Evolutionary conservation across 2,113 vertebrate genomes (phyloP), one percentile per base, ranked within the genome.

Genomic region (Brachypodius melanocephalos): DNA sequence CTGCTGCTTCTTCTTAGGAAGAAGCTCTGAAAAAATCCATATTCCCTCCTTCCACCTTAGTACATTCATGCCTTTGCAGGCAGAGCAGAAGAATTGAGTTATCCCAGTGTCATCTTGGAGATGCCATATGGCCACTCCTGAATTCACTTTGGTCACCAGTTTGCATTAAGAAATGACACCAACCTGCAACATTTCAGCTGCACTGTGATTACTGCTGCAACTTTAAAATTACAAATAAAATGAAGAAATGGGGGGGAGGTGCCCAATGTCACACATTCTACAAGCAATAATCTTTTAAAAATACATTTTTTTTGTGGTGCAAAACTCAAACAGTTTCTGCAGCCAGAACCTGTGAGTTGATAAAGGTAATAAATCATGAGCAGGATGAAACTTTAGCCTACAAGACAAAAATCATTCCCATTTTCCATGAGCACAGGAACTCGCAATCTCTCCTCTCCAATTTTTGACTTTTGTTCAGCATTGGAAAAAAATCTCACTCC

Each of bases 161-260:
- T 43, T 62, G 55, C 66, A n/a, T 5, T 17, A 40, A 12, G 49
- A 61, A 40, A 43, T 21, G 38, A 10, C 12, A 14, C 38, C 68
- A 84, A 46, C 28, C 63, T 55, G 62, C 49, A 75, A 38, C 51
- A 52, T 29, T 82, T 54, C 57, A 75, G 31, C 43, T 48, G 12
- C 55, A 40, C n/a, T 2, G 2, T 0, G 6, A 42, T 38, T 72
- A 9, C 43, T 55, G 11, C 0, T 58, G 20, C 36, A 68, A 14
- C 1, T 31, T 9, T 29, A 29, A 77, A 65, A 78, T 28, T 22
- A 36, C 7, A 22, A 68, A 26, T 5, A 20, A 73, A 59, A 58
- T 28, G 0, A 51, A 45, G 36, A 46, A 52, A 21, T 8, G 3
- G 2, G 2, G 6, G 8, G 1, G 2, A 11, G 10, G 5, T 76